A percentile compares a stretch with the other conserved stretches of the same genome.
Conservation (phyloP, 1,140 invertebrate species). For the Danaus plexippus region DNA sequence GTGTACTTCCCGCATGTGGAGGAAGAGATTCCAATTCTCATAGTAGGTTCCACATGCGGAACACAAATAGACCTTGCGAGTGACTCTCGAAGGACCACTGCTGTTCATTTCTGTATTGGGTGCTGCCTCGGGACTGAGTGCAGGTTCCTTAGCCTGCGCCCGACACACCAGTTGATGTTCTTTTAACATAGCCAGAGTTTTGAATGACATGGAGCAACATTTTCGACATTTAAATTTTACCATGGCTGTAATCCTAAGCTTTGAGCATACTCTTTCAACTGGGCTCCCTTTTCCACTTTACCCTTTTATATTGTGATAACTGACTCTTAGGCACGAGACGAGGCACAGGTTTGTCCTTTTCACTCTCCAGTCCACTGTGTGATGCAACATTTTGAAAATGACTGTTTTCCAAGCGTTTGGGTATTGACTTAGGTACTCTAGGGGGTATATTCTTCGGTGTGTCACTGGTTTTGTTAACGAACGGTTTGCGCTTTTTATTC, state of each 20-base stretch:
- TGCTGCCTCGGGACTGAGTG: slow-evolving; percentile 50
- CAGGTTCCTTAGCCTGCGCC: slow-evolving; percentile 56
- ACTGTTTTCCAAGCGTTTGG: slow-evolving; percentile 44
- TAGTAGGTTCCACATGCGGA: slow-evolving; percentile 84
- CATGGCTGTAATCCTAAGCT: slow-evolving; percentile 78
- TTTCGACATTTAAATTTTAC: slow-evolving; percentile 79
- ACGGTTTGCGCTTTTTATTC: slow-evolving; percentile 48
- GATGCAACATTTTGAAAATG: slow-evolving; percentile 51
- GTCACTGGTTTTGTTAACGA: slow-evolving; percentile 46
- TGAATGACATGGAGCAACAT: slow-evolving; percentile 75
- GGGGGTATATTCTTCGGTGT: slow-evolving; percentile 33
- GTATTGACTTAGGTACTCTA: slow-evolving; percentile 55
- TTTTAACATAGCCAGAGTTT: slow-evolving; percentile 73
- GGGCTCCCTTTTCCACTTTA: slow-evolving; percentile 57
- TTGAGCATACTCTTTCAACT: slow-evolving; percentile 76
- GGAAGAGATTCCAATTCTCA: slow-evolving; percentile 86
- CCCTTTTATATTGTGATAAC: slow-evolving; percentile 55
- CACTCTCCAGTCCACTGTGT: slow-evolving; percentile 39
- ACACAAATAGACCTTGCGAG: slow-evolving; percentile 82
- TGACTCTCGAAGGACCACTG: slow-evolving; percentile 75
- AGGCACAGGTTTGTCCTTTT: slow-evolving; percentile 59
- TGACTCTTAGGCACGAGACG: slow-evolving; percentile 64
- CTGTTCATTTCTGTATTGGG: slow-evolving; percentile 37
- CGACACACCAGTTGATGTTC: slow-evolving; percentile 75
- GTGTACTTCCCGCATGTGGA: slow-evolving; percentile 85